A percentile compares a stretch with the other conserved stretches of the same genome.
These are phyloP conservation scores for Eurystomus gularis DNA, from an alignment of 2,113 vertebrate species.

Conservation along the genomic window DNA sequence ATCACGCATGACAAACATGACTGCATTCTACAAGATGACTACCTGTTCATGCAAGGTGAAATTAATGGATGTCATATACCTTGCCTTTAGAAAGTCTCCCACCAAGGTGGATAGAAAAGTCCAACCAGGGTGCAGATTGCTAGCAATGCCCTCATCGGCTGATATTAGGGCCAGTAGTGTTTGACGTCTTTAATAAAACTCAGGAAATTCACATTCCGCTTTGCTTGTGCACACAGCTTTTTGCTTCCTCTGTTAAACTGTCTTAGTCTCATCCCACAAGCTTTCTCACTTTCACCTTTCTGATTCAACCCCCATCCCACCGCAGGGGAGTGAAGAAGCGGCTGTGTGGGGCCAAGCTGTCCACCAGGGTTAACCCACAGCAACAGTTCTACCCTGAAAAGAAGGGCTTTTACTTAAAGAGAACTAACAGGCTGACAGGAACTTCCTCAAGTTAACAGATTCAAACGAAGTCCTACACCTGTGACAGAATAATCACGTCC, in stretches of 20 bases:
- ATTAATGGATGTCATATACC: background rate
- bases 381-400: background rate
- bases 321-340: fast-evolving
- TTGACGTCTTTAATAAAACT: background rate
- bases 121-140: background rate
- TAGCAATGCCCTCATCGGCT: background rate
- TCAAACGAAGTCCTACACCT: background rate
- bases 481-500: background rate
- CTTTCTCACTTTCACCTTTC: background rate
- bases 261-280: background rate
- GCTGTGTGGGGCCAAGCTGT: background rate
- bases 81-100: too few relatives aligned
- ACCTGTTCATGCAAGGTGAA: background rate
- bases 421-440: background rate
- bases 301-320: background rate
- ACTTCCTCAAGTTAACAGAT: background rate
- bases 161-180: background rate
- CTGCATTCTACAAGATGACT: background rate
- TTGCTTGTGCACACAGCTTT: fast-evolving
- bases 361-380: background rate
- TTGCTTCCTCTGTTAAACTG: background rate
- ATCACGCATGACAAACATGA: background rate
- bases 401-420: background rate
- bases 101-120: background rate
- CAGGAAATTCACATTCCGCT: background rate